Evolutionary conservation across 2,888 invertebrate species (phyloP), one percentile per base, ranked within the genome.

Genomic region (Cantharis rustica): DNA sequence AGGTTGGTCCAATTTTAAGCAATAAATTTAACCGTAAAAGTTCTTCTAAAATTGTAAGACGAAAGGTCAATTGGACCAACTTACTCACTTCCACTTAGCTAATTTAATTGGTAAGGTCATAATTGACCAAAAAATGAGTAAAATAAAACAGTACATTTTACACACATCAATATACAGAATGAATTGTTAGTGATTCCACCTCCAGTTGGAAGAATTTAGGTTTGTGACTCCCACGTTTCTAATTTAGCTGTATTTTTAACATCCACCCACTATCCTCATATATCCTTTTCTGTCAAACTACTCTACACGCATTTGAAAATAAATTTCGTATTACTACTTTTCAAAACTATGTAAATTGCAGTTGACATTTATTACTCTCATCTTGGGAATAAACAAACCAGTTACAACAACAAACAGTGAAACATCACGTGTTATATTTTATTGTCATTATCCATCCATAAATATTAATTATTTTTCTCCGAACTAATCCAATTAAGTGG

Each of bases 201-300:
- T 84, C 82, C 84, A 76, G 80, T 84, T 84, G 82, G 79, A 76
- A 80, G 84, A 84, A 84, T 84, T 83, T 83, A 83, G 84, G 83
- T 84, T 84, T 81, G 81, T 80, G 71, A 77, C 82, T 75, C 83
- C 82, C 83, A 83, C 82, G 75, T 79, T 79, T 79, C 82, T 83
- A 83, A 84, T 84, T 84, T 83, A 84, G 83, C 82, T 80, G 83
- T 85, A 85, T 85, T 85, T 85, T 84, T 84, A 85, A 84, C 84
- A 81, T 79, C 83, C 83, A 74, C 83, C 84, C 75, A 84, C 83
- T 80, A 73, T 68, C 71, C 61, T 74, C 80, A 75, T 73, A 75
- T 78, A 78, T 78, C 78, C 78, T 78, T 78, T 75, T 78, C 72
- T 78, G 73, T 75, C 73, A 71, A 71, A 71, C 71, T 70, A 26